A percentile compares a stretch with the other conserved stretches of the same genome.
These are phyloP conservation scores for Hermaeophaga mercurialis DNA, from an alignment of 2,888 invertebrate genomes.

Conservation along the genomic window DNA sequence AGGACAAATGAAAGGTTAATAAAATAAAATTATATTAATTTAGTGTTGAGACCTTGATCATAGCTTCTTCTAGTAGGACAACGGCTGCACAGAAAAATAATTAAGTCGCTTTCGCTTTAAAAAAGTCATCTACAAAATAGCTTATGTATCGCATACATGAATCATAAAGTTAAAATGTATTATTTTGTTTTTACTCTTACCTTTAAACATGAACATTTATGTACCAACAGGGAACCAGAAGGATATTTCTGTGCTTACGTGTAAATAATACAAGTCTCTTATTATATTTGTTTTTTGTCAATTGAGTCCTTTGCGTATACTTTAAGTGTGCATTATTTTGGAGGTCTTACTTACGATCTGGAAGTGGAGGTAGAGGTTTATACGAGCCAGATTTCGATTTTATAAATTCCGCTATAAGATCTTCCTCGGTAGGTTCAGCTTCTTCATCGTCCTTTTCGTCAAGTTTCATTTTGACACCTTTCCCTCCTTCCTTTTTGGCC, in stretches of 20 bases:
- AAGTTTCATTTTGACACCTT: conserved; percentile 15
- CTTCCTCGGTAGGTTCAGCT: neutral
- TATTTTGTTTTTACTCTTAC: too few relatives aligned
- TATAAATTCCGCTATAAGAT: conserved; percentile 23
- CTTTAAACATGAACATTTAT: too few relatives aligned
- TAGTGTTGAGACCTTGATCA: conserved; percentile 1
- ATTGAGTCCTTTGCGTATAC: too few relatives aligned
- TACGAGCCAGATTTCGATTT: conserved; percentile 59
- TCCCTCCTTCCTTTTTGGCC: conserved; percentile 15
- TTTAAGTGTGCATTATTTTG: too few relatives aligned
- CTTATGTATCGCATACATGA: too few relatives aligned
- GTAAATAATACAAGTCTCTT: too few relatives aligned
- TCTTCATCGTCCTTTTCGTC: conserved; percentile 13
- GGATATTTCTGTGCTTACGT: too few relatives aligned
- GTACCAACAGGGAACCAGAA: too few relatives aligned
- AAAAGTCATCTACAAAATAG: too few relatives aligned
- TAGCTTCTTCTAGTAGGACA: conserved; percentile 3
- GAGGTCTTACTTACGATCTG: conserved; percentile 1
- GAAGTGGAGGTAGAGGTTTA: neutral
- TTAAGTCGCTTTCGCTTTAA: too few relatives aligned
- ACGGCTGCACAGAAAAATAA: neutral
- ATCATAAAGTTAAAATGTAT: too few relatives aligned
- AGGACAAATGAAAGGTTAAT: neutral
- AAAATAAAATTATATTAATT: neutral
- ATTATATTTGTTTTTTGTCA: too few relatives aligned